Base-by-base conservation (phyloP, 2,888 invertebrate species). In the Trichopria drosophilae region DNA sequence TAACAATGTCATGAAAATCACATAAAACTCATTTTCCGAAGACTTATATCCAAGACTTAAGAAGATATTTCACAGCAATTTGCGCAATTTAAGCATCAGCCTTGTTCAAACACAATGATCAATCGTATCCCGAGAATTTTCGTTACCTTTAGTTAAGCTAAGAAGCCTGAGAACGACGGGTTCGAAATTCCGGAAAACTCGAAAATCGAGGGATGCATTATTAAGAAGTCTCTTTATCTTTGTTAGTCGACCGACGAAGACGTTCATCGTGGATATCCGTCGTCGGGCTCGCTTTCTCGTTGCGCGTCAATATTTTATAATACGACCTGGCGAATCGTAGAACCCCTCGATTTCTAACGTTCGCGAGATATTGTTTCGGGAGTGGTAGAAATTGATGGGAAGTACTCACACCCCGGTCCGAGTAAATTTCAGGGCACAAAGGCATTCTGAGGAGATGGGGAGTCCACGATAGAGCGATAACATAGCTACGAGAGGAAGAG, bases 121-220 rank as follows among this genome's bases (percentile, higher is more conserved):
- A n/a, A n/a, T n/a, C n/a, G n/a, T n/a, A n/a, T n/a, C n/a, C n/a
- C n/a, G n/a, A n/a, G n/a, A n/a, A n/a, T n/a, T n/a, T n/a, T n/a
- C n/a, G n/a, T n/a, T n/a, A n/a, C n/a, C n/a, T n/a, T n/a, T n/a
- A n/a, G n/a, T n/a, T n/a, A n/a, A n/a, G n/a, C n/a, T n/a, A n/a
- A n/a, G n/a, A n/a, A 12, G 29, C 13, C 29, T 43, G 52, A 51
- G 51, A 55, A 55, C 49, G 59, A 49, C 49, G 57, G 56, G 60
- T 62, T 57, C 51, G 62, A 65, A 65, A 64, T 65, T 64, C 58
- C 55, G 49, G 63, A 65, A 65, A 68, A 68, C 60, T 66, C 57
- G 64, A 64, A 69, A 68, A 66, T 68, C 66, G 68, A 68, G 69
- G 60, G 56, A 50, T 68, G 64, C 65, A 67, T 69, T 68, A 69